phyloP scores from a whole-genome alignment of 2,113 vertebrate species.

The Philantomba maxwellii region DNA sequence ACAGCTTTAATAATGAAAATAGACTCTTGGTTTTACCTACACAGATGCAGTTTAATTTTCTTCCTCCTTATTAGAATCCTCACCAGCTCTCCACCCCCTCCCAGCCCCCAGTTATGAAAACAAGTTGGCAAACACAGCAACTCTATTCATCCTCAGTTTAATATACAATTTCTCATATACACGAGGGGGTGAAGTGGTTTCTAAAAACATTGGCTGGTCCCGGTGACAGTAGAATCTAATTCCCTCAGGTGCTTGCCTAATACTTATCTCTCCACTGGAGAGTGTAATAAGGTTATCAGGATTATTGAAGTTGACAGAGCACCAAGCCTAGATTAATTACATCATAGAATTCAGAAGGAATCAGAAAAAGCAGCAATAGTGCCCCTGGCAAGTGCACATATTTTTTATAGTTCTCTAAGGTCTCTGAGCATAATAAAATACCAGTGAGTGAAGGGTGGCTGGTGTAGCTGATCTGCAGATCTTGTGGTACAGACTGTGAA shows the following conservation, averaged over 20 bases:
- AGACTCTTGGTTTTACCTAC: constrained; percentile 60
- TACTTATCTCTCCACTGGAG: constrained; percentile 55
- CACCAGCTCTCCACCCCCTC: not conserved
- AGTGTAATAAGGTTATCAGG: constrained; percentile 51
- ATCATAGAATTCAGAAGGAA: constrained; percentile 53
- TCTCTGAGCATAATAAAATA: not conserved
- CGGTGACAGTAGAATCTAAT: constrained; percentile 20
- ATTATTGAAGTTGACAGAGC: constrained; percentile 38
- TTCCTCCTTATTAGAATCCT: constrained; percentile 61
- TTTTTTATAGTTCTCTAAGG: constrained; percentile 34
- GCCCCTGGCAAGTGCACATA: not conserved
- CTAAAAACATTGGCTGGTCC: constrained; percentile 43
- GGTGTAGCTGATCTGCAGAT: constrained; percentile 5
- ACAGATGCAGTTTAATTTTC: constrained; percentile 65
- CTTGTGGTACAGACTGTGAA: constrained; percentile 10
- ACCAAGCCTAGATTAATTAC: constrained; percentile 48
- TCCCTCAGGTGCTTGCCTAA: constrained; percentile 43
- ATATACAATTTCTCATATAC: constrained; percentile 46
- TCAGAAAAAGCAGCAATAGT: constrained; percentile 39
- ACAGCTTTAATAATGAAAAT: constrained; percentile 69
- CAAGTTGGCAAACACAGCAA: constrained; percentile 41
- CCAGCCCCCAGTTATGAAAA: constrained; percentile 43
- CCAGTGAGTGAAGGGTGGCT: not conserved
- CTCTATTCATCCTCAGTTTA: constrained; percentile 57
- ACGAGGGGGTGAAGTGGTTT: constrained; percentile 28